phyloP scores from a whole-genome alignment of 1,140 invertebrate genomes.

The Aphelenchoides avenae region DNA sequence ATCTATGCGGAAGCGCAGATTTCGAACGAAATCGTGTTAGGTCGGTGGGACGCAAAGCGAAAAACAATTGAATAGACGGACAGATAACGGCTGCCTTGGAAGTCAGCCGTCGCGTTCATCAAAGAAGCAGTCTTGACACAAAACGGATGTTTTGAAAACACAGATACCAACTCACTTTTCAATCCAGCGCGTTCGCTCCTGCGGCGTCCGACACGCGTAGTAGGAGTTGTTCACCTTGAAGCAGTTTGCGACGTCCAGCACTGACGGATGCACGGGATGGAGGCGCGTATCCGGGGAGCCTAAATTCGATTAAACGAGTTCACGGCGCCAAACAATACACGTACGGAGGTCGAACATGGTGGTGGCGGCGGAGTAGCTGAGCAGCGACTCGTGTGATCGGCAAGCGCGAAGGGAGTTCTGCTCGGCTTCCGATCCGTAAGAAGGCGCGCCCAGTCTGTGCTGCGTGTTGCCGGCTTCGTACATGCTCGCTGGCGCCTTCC shows the following conservation, averaged over 20 bases:
- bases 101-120: too few species aligned
- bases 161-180: conserved; percentile 49
- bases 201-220: conserved; percentile 45
- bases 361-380: conserved; percentile 9
- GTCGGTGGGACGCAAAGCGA: too few species aligned
- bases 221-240: conserved; percentile 48
- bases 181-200: conserved; percentile 49
- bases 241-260: conserved; percentile 50
- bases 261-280: conserved; percentile 54
- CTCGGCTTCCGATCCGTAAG: background rate
- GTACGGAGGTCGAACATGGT: conserved; percentile 23
- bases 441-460: background rate
- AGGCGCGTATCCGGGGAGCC: conserved; percentile 33
- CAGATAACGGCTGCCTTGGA: too few species aligned
- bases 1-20: too few species aligned
- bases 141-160: too few species aligned
- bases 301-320: conserved; percentile 21
- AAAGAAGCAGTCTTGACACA: too few species aligned
- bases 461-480: conserved; percentile 1
- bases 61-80: too few species aligned
- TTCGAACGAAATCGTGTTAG: too few species aligned
- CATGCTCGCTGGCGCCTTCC: conserved; percentile 6
- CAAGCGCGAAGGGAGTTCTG: conserved; percentile 10
- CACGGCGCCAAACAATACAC: conserved; percentile 8
- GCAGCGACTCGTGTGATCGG: conserved; percentile 33